Conservation (phyloP, 2,113 vertebrate genomes). For the Charina bottae region DNA sequence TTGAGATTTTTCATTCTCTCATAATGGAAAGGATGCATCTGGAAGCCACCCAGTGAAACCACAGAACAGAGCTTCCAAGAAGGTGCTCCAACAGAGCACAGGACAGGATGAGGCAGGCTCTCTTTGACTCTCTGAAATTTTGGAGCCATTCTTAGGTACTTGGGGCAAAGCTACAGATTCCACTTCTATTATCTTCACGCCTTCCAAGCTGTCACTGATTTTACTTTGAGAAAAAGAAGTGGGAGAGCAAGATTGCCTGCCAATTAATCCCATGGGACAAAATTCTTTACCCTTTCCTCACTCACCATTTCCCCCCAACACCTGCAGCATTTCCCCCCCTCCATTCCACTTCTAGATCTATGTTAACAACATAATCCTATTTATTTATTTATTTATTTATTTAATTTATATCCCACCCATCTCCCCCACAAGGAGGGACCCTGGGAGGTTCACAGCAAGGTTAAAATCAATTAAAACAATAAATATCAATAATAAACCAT, state of each 20-base stretch:
- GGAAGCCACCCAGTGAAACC: not conserved
- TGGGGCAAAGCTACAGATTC: not conserved
- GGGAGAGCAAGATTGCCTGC: no score
- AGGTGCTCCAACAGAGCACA: not conserved
- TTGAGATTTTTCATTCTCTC: not conserved
- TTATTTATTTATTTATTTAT: no score
- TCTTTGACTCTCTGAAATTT: not conserved
- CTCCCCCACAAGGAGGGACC: no score
- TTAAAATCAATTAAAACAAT: no score
- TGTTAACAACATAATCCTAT: not conserved
- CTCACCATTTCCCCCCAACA: not conserved
- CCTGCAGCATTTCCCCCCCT: not conserved
- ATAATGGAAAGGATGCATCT: not conserved
- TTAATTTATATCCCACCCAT: no score
- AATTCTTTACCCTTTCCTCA: not conserved
- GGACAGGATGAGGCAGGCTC: not conserved
- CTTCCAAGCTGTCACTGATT: not conserved
- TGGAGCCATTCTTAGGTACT: not conserved
- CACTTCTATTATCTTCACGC: not conserved
- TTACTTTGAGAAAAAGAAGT: not conserved
- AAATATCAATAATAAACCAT: no score
- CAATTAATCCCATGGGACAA: not conserved
- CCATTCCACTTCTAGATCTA: not conserved
- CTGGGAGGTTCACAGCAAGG: no score
- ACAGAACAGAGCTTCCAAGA: not conserved